Evolutionary conservation across 2,113 vertebrate genomes (phyloP).

Genomic region (Leptobrachium ailaonicum): DNA sequence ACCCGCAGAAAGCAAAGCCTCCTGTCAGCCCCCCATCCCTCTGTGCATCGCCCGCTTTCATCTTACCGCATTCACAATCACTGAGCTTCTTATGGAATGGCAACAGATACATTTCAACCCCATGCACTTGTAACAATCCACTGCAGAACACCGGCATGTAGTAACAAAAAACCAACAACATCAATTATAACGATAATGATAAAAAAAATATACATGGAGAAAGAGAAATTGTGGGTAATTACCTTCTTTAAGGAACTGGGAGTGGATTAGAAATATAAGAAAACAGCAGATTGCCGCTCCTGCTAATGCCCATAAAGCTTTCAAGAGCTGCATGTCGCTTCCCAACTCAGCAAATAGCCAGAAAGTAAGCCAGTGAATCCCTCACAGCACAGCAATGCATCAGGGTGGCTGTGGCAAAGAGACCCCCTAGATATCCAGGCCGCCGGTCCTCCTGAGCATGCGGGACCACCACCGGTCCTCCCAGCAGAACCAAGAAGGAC

Average conservation of each 20-base stretch:
- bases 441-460: slow-evolving; percentile 44
- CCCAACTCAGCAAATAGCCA: slow-evolving; percentile 76
- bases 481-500: too few relatives aligned
- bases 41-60: not conserved
- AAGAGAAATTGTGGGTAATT: slow-evolving; percentile 59
- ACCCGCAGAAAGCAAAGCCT: not conserved
- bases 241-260: slow-evolving; percentile 96
- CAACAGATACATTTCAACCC: not conserved
- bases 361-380: slow-evolving; percentile 72
- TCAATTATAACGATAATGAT: not conserved
- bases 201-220: slow-evolving; percentile 24
- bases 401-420: slow-evolving; percentile 47
- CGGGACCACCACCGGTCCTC: too few relatives aligned
- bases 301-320: slow-evolving; percentile 93
- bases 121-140: not conserved
- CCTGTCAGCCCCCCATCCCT: not conserved
- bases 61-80: slow-evolving; percentile 10
- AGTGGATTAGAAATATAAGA: slow-evolving; percentile 89
- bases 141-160: not conserved
- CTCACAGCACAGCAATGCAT: slow-evolving; percentile 68
- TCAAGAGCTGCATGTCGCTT: slow-evolving; percentile 94
- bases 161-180: not conserved
- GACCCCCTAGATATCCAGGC: slow-evolving; percentile 53
- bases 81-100: not conserved
- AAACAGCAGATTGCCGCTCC: slow-evolving; percentile 96